Base-by-base conservation (phyloP, 2,888 invertebrate genomes). In the Eulithis prunata region DNA sequence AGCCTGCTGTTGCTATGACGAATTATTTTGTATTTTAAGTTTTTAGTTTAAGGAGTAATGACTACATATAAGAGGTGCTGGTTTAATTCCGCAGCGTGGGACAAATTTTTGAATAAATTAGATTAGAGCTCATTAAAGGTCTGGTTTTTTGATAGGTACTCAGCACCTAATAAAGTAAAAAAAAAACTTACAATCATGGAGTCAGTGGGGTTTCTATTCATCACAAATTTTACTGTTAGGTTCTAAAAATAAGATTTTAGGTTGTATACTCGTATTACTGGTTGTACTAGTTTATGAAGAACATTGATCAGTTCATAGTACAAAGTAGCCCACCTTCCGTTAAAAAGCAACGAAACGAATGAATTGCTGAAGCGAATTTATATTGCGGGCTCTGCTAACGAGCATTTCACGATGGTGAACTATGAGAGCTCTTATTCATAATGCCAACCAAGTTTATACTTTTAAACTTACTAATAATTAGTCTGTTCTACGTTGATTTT, bases 341-440 rank as follows among this genome's bases (percentile, higher is more conserved):
- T 21, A 21, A 57, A 60, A 62, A 56, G 53, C 57, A 61, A 53
- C 67, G 45, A 38, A 67, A 64, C 60, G 80, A 85, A 82, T 81
- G 81, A 82, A 73, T 84, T 87, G 72, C 82, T 87, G 88, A 83
- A 84, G 87, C 90, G 89, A 77, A 80, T 75, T 77, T 91, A 82
- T 86, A 91, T 91, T 91, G 91, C 90, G 90, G 78, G 82, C 79
- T 72, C 73, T 49, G 79, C 86, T 89, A 88, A 88, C 85, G 85
- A 89, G 87, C 80, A 81, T 78, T 84, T 83, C 83, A 87, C 83
- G 84, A 86, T 84, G 80, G 85, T 85, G 84, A 87, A 87, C 84
- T 83, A 77, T 73, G 72, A 87, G 85, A 72, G 80, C 79, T 74
- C 82, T 82, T 82, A 84, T 78, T 74, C 80, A 60, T 79, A 81